Evolutionary conservation across 2,888 invertebrate species (phyloP).

Genomic region (Pimpla rufipes): DNA sequence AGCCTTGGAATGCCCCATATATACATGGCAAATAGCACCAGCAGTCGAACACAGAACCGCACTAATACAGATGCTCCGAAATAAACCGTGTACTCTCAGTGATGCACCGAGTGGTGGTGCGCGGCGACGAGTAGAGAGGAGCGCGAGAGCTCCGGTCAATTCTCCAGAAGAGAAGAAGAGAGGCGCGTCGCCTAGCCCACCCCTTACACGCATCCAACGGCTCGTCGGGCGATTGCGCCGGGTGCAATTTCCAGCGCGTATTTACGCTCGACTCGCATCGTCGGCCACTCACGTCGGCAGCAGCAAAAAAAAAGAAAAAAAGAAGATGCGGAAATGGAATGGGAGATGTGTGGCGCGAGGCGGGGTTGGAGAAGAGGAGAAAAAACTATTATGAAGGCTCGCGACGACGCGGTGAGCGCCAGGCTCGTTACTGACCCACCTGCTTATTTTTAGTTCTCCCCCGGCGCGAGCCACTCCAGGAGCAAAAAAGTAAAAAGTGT

Average conservation of each 20-base stretch:
- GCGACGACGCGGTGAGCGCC: conserved; percentile 38
- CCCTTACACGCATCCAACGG: conserved; percentile 11
- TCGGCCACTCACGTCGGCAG: conserved; percentile 55
- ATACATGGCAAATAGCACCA: background rate
- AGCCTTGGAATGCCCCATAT: too few species aligned
- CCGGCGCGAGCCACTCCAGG: background rate
- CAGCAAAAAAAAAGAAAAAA: conserved; percentile 37
- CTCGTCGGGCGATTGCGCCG: conserved; percentile 53
- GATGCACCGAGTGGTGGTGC: background rate
- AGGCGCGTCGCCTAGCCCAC: conserved; percentile 19
- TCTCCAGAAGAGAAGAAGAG: conserved; percentile 14
- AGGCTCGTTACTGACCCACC: conserved; percentile 58
- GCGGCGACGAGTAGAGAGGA: background rate
- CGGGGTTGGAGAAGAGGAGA: background rate
- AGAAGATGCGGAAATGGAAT: conserved; percentile 33
- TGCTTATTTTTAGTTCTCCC: conserved; percentile 56
- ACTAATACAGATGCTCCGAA: background rate
- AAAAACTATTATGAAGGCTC: conserved; percentile 53
- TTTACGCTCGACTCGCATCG: conserved; percentile 60
- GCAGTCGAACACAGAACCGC: background rate
- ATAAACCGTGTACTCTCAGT: conserved; percentile 25
- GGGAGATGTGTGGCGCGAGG: background rate
- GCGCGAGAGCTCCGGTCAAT: conserved; percentile 32
- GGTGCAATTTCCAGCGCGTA: conserved; percentile 60
- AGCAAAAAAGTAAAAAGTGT: conserved; percentile 11